These are phyloP conservation scores for Brienomyrus brachyistius DNA, from an alignment of 2,113 vertebrate species.

Conservation along the genomic window DNA sequence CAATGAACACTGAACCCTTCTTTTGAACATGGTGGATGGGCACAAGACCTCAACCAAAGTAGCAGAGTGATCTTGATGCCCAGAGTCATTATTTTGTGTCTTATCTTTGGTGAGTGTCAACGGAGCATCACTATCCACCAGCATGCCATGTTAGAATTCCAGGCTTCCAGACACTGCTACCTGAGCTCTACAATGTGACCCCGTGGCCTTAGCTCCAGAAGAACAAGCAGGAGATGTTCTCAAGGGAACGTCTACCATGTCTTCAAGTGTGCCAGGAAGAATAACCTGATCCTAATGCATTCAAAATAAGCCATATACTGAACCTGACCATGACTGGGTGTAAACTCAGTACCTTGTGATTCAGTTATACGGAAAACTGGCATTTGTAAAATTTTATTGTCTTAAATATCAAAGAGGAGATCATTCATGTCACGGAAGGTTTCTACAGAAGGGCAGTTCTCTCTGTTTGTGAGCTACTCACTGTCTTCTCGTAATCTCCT, in stretches of 20 bases:
- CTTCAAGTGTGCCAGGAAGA: conserved; percentile 63
- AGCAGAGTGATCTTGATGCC: conserved; percentile 56
- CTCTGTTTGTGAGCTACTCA: background rate
- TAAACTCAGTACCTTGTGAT: conserved; percentile 75
- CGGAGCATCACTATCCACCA: conserved; percentile 15
- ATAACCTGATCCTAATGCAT: conserved; percentile 77
- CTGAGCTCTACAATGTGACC: conserved; percentile 61
- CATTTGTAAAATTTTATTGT: conserved; percentile 43
- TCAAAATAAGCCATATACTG: conserved; percentile 63
- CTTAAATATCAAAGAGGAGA: conserved; percentile 71
- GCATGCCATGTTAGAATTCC: conserved; percentile 64
- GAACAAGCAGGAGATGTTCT: conserved; percentile 50
- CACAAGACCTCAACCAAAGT: conserved; percentile 63
- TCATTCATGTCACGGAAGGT: conserved; percentile 78
- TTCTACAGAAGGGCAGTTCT: conserved; percentile 81
- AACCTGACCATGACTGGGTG: conserved; percentile 54
- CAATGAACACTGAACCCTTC: background rate
- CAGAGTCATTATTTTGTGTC: conserved; percentile 73
- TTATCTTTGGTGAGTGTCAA: conserved; percentile 66
- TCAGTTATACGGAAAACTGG: conserved; percentile 43
- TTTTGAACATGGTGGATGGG: conserved; percentile 40
- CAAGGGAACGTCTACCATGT: conserved; percentile 62
- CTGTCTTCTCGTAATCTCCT: background rate
- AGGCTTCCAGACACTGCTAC: conserved; percentile 68
- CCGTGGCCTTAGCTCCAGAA: conserved; percentile 69